A percentile compares a stretch with the other conserved stretches of the same genome.
Evolutionary conservation across 2,797 vertebrate genomes (phyloP).

Genomic region (Enteromius mattozi): DNA sequence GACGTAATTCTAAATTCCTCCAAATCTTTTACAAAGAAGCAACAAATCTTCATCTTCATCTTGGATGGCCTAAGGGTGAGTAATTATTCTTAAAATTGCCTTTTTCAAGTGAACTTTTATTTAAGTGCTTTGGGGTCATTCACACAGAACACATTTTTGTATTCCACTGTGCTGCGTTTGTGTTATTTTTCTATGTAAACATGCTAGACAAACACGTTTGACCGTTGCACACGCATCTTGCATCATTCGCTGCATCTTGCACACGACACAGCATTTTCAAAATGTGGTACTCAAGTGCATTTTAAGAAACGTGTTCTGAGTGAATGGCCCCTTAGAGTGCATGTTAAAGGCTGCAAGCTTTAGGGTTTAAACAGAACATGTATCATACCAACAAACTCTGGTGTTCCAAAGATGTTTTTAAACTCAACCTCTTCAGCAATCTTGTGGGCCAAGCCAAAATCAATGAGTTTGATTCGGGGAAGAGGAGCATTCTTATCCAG

Average conservation of each 20-base stretch:
- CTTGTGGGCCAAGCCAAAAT: constrained; percentile 94
- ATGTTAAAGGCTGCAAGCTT: background rate
- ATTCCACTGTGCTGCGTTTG: background rate
- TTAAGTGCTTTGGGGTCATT: background rate
- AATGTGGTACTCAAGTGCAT: background rate
- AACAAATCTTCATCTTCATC: background rate
- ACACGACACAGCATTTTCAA: background rate
- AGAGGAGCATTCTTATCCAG: constrained; percentile 87
- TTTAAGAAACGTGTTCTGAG: background rate
- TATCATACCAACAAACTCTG: constrained; percentile 93
- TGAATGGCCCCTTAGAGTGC: background rate
- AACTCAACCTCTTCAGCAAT: constrained; percentile 93
- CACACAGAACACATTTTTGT: background rate
- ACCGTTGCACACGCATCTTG: background rate
- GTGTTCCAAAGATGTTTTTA: constrained; percentile 97
- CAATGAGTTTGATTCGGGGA: constrained; percentile 94
- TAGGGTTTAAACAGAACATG: background rate
- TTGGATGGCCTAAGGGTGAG: background rate
- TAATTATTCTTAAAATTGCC: background rate
- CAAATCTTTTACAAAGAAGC: background rate
- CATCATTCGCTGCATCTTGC: background rate
- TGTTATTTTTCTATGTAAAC: background rate
- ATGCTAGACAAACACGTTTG: background rate
- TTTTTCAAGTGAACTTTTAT: background rate
- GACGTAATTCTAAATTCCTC: background rate